Evolutionary conservation across 1,140 invertebrate genomes (phyloP).

Genomic region (Drosophila santomea): DNA sequence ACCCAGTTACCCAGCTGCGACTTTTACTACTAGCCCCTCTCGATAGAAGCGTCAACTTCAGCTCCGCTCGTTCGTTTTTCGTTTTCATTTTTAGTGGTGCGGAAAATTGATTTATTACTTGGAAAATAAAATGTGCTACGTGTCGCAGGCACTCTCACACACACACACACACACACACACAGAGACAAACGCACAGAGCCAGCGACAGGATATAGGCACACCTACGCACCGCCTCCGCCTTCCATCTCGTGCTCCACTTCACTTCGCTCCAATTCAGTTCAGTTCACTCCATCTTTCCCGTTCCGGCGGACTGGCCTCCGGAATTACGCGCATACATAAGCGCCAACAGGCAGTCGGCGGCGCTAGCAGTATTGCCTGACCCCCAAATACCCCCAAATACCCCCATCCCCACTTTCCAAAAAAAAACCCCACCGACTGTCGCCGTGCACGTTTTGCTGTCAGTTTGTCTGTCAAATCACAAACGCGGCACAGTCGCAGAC

Average conservation of each 20-base stretch:
- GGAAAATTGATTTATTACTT: constrained; percentile 84
- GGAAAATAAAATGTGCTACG: constrained; percentile 84
- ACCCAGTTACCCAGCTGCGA: constrained; percentile 34
- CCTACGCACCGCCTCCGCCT: constrained; percentile 31
- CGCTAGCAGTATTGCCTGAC: constrained; percentile 21
- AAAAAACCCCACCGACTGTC: constrained; percentile 20
- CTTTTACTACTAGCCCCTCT: constrained; percentile 46
- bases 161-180: constrained; percentile 43
- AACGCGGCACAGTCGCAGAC: constrained; percentile 64
- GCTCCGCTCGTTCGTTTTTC: constrained; percentile 60
- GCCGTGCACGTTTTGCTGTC: constrained; percentile 69
- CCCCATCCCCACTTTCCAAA: background rate
- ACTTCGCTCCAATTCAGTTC: constrained; percentile 43
- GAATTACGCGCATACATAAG: constrained; percentile 79
- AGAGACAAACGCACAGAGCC: constrained; percentile 17
- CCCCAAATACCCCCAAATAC: background rate
- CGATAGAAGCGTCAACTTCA: constrained; percentile 76
- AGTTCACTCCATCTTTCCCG: constrained; percentile 51
- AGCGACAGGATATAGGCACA: constrained; percentile 36
- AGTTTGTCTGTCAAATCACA: constrained; percentile 82
- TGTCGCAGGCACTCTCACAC: constrained; percentile 70
- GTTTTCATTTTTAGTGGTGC: constrained; percentile 84
- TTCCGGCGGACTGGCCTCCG: constrained; percentile 28
- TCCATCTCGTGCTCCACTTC: constrained; percentile 1
- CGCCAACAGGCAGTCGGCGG: constrained; percentile 66